Base-by-base conservation (phyloP, 2,888 invertebrate species). In the Plagodis pulveraria region DNA sequence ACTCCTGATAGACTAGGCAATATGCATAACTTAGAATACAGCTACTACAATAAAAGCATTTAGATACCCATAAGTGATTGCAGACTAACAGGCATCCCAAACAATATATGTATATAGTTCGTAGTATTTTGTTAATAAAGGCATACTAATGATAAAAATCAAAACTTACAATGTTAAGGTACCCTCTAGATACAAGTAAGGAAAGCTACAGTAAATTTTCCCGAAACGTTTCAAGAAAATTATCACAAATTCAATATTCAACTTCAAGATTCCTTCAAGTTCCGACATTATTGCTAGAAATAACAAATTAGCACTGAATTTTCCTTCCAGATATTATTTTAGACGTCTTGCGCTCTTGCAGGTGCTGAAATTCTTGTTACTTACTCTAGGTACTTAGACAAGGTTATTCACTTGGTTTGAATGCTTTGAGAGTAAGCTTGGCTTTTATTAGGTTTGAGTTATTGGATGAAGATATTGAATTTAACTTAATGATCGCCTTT, bases 251-350 rank as follows among this genome's bases (percentile, higher is more conserved):
- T 48, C 41, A 41, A 50, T 50, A 41, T 33, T 32, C 11, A 41
- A 7, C 11, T 10, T 40, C 7, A 6, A 41, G n/a, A 32, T 35
- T 34, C 42, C 35, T 43, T 43, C 11, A 34, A 41, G 42, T 41
- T 54, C 41, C 42, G 48, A 52, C 56, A 64, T 60, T 58, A 65
- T 57, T 67, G 56, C 38, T 59, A 69, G 66, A 70, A 78, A 78
- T 78, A 84, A 78, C 79, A 83, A 84, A 83, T 84, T 84, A 84
- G 71, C 72, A 60, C 49, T 40, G 54, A 60, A 62, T 56, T 64
- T 61, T 54, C 54, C 58, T 64, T 63, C 68, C 53, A 70, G 74
- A 67, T 86, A 80, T 87, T 87, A 85, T 87, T 80, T 71, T 76
- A 83, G 79, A 80, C 75, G 76, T 78, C 78, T 59, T 76, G 79